A percentile compares a stretch with the other conserved stretches of the same genome.
These are phyloP conservation scores for Macrotus californicus DNA, from an alignment of 2,113 vertebrate genomes.

Conservation along the genomic window DNA sequence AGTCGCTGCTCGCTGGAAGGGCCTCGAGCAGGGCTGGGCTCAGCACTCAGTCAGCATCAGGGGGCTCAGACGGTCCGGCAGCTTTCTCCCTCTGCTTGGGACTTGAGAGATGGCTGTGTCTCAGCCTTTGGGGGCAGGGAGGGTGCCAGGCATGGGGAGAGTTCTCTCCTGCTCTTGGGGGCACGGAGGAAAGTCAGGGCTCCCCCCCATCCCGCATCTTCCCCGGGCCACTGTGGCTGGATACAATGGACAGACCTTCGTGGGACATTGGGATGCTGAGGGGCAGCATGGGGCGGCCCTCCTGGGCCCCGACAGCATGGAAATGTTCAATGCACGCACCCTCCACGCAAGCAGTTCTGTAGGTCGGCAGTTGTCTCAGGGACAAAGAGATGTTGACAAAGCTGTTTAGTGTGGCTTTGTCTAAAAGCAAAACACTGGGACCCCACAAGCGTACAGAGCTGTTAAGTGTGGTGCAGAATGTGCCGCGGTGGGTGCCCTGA, in stretches of 20 bases:
- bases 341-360: background rate
- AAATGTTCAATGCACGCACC: background rate
- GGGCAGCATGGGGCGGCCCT: no score
- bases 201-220: background rate
- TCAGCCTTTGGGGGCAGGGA: background rate
- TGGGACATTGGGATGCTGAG: background rate
- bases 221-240: background rate
- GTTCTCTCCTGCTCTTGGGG: background rate
- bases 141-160: background rate
- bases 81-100: background rate
- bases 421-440: background rate
- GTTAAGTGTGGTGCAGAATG: background rate
- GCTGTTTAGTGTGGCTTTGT: background rate
- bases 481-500: rapidly evolving
- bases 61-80: no score
- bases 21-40: background rate
- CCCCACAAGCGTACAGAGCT: background rate
- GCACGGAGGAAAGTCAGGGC: background rate
- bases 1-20: background rate
- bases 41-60: no score
- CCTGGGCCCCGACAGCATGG: background rate
- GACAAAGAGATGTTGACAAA: background rate
- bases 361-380: background rate
- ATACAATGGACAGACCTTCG: no score
- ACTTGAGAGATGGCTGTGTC: background rate